Percentiles rank a stretch among this genome's conserved stretches.
Conservation (phyloP, 2,797 vertebrate genomes). For the Rhynchotus rufescens region DNA sequence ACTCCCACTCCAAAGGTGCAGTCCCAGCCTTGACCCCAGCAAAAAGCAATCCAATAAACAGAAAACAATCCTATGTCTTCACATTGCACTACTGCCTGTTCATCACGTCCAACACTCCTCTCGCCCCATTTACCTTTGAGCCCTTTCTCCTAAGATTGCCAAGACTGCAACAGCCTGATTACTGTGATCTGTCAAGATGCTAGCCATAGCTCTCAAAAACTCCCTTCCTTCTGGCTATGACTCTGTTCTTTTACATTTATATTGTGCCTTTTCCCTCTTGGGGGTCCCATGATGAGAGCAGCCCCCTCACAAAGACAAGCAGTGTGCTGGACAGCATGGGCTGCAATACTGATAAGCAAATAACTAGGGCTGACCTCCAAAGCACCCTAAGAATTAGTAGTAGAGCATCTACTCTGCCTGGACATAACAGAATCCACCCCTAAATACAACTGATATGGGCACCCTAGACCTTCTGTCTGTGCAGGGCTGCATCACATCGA, state of each 20-base stretch:
- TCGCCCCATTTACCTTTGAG: neutral
- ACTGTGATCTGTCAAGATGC: neutral
- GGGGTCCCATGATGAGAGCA: neutral
- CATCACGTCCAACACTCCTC: neutral
- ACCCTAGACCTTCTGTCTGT: neutral
- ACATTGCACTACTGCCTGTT: neutral
- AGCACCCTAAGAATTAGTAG: accelerated
- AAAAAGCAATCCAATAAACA: neutral
- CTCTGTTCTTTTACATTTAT: neutral
- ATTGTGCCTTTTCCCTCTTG: neutral
- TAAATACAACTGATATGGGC: neutral
- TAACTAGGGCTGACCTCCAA: neutral
- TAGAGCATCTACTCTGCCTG: neutral
- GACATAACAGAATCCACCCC: neutral
- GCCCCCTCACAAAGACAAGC: neutral
- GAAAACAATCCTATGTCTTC: neutral
- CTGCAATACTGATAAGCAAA: neutral
- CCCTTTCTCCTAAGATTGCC: neutral
- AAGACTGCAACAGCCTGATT: neutral
- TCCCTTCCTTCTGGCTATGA: neutral
- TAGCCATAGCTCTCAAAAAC: neutral
- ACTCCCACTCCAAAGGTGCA: neutral
- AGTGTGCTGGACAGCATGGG: neutral
- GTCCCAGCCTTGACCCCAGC: neutral
- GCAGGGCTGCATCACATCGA: no score